Percentiles rank a stretch among this genome's conserved stretches.
phyloP scores from a whole-genome alignment of 2,113 vertebrate genomes.

The Cephalophus harveyi region DNA sequence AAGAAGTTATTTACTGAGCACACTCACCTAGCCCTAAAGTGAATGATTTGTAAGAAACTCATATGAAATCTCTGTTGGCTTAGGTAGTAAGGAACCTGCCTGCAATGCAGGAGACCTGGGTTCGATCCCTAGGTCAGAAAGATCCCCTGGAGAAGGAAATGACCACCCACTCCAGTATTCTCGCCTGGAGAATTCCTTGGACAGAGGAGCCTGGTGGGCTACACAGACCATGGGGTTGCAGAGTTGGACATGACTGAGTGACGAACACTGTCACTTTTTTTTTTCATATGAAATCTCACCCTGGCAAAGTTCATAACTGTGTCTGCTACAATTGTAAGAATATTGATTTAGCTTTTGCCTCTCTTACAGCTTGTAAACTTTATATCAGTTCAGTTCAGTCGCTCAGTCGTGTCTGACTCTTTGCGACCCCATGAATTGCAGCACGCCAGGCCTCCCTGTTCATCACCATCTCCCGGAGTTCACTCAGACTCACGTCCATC shows the following conservation, averaged over 20 bases:
- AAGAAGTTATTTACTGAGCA: too few relatives aligned
- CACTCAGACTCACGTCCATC: too few relatives aligned
- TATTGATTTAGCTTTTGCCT: not conserved
- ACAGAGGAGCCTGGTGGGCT: not conserved
- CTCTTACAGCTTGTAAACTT: not conserved
- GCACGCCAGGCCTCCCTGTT: too few relatives aligned
- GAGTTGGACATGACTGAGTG: not conserved
- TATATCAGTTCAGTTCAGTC: too few relatives aligned
- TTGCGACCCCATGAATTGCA: too few relatives aligned
- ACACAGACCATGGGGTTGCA: not conserved
- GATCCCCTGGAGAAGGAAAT: not conserved
- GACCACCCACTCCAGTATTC: not conserved
- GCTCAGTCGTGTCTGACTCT: too few relatives aligned
- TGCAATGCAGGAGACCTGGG: not conserved
- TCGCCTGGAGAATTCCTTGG: not conserved
- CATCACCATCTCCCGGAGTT: too few relatives aligned
- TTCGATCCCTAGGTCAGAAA: not conserved
- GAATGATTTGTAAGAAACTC: not conserved
- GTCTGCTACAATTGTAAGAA: not conserved
- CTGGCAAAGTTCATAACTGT: not conserved
- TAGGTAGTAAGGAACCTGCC: not conserved
- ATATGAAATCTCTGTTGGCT: not conserved
- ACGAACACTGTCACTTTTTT: not conserved
- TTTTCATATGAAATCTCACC: not conserved
- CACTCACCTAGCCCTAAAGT: not conserved